phyloP scores from a whole-genome alignment of 2,888 invertebrate species.

The Crossocerus cetratus region DNA sequence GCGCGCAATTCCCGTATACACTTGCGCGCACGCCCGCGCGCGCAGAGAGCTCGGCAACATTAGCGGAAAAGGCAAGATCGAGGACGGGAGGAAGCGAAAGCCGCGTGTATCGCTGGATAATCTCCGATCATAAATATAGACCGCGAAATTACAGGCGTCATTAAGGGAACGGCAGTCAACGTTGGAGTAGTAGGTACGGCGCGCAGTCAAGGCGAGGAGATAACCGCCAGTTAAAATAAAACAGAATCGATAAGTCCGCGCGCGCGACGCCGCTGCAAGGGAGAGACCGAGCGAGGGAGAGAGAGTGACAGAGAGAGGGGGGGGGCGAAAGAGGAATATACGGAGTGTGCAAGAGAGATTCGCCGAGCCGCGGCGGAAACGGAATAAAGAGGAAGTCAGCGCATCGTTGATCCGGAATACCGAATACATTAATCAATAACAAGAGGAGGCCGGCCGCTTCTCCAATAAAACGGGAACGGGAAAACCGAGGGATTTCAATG shows the following conservation, averaged over 20 bases:
- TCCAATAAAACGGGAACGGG: slow-evolving; percentile 46
- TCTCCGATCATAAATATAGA: slow-evolving; percentile 21
- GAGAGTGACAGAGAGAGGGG: slow-evolving; percentile 4
- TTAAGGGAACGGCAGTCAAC: slow-evolving; percentile 14
- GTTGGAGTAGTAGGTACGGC: slow-evolving; percentile 30
- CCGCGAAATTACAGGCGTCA: slow-evolving; percentile 25
- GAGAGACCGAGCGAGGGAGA: slow-evolving; percentile 5
- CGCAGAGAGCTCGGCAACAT: too few species aligned
- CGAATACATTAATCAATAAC: slow-evolving; percentile 61
- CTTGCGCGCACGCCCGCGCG: neutral
- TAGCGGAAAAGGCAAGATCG: neutral
- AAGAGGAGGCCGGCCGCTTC: slow-evolving; percentile 42
- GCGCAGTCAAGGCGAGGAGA: slow-evolving; percentile 31
- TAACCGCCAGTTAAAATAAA: slow-evolving; percentile 54
- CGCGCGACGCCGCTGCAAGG: too few species aligned
- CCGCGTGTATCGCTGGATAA: slow-evolving; percentile 3
- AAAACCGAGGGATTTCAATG: slow-evolving; percentile 45
- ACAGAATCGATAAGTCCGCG: slow-evolving; percentile 52
- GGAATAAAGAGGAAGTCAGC: slow-evolving; percentile 47
- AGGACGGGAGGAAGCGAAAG: neutral
- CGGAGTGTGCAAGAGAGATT: too few species aligned
- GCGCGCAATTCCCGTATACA: neutral
- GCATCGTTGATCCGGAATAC: slow-evolving; percentile 57
- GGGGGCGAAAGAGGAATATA: slow-evolving; percentile 6
- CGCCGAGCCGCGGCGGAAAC: slow-evolving; percentile 19